Conservation (phyloP, 2,888 invertebrate genomes). For the Sphaerophoria rueppellii region DNA sequence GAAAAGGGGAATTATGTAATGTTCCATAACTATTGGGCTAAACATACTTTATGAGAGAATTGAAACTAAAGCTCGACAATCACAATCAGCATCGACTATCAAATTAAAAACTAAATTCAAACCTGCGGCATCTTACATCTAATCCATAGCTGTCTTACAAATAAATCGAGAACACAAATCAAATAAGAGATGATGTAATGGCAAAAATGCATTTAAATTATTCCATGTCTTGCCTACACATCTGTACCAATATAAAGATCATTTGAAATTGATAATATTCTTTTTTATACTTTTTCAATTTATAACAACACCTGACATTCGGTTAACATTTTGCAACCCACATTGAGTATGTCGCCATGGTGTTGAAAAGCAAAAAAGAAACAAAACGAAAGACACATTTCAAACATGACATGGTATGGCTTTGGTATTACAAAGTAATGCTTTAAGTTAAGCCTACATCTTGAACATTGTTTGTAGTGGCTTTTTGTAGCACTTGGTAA, state of each 20-base stretch:
- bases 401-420: slow-evolving; percentile 26
- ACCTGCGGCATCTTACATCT: not conserved
- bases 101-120: no score
- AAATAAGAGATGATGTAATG: slow-evolving; percentile 64
- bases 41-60: no score
- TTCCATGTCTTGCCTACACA: slow-evolving; percentile 63
- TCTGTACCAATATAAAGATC: slow-evolving; percentile 54
- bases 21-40: no score
- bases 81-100: no score
- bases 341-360: slow-evolving; percentile 32
- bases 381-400: not conserved
- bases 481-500: not conserved
- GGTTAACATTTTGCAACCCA: slow-evolving; percentile 65
- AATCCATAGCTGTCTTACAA: slow-evolving; percentile 6
- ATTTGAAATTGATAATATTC: slow-evolving; percentile 61
- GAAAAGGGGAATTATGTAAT: no score
- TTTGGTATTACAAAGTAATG: slow-evolving; percentile 15
- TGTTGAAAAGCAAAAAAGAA: not conserved
- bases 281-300: slow-evolving; percentile 27
- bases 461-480: not conserved
- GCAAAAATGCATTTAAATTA: slow-evolving; percentile 44
- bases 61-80: no score
- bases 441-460: slow-evolving; percentile 52
- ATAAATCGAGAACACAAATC: not conserved
- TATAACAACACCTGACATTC: slow-evolving; percentile 69